These are phyloP conservation scores for Dendropsophus ebraccatus DNA, from an alignment of 2,113 vertebrate species.

Conservation along the genomic window DNA sequence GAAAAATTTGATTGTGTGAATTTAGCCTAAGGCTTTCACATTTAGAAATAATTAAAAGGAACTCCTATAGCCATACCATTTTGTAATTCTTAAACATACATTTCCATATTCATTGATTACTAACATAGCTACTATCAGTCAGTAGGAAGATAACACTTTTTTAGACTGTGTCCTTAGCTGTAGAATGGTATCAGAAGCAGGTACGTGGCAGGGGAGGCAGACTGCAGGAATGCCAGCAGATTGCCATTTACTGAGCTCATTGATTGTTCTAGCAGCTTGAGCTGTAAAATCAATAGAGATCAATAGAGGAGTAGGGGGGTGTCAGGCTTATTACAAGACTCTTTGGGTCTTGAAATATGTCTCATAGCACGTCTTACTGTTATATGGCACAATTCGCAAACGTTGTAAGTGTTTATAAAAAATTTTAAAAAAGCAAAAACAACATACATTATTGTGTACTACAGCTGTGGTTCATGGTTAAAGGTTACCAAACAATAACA, in stretches of 20 bases:
- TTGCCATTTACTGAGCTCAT: neutral
- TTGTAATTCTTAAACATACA: neutral
- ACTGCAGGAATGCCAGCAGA: neutral
- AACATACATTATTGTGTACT: neutral
- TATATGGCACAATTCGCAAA: too few relatives aligned
- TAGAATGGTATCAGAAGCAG: neutral
- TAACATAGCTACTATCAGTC: neutral
- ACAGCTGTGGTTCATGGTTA: neutral
- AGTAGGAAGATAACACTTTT: neutral
- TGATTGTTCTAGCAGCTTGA: neutral
- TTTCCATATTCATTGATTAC: neutral
- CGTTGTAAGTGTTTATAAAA: neutral
- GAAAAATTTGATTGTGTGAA: too few relatives aligned
- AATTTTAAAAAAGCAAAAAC: neutral
- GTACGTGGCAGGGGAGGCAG: neutral
- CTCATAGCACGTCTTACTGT: neutral
- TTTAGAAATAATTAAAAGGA: too few relatives aligned
- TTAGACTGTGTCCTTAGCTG: neutral
- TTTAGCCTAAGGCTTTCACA: too few relatives aligned
- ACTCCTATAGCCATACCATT: neutral
- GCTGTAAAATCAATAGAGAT: neutral
- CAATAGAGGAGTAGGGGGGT: neutral
- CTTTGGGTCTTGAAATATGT: neutral
- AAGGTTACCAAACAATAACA: neutral
- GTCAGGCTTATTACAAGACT: neutral